Evolutionary conservation across 2,888 invertebrate species (phyloP).

Genomic region (Heliconius sara): DNA sequence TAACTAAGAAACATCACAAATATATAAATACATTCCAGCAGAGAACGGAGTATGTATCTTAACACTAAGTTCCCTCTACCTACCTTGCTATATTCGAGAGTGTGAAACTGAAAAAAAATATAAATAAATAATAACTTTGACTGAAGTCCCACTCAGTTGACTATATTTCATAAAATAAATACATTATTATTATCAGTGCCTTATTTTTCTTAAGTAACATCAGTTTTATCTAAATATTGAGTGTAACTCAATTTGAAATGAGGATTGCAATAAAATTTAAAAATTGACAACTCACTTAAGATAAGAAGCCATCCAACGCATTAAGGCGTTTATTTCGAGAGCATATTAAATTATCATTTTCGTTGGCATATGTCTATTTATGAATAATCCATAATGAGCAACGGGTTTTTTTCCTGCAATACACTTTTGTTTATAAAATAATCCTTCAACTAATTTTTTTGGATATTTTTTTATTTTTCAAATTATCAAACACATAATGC

Average conservation of each 20-base stretch:
- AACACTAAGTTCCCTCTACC: no score
- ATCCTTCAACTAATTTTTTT: background rate
- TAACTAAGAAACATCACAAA: no score
- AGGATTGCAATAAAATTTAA: background rate
- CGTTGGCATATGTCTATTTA: background rate
- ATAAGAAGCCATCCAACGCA: background rate
- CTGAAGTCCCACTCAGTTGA: no score
- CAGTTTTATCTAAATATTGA: background rate
- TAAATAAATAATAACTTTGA: no score
- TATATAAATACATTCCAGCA: no score
- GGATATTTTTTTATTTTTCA: no score
- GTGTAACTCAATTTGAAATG: background rate
- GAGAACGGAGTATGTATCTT: no score
- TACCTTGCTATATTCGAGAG: no score
- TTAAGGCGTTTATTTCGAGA: background rate
- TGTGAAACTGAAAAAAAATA: no score
- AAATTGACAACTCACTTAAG: constrained; percentile 14
- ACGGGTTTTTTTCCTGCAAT: background rate
- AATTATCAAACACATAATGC: no score
- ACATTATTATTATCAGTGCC: background rate
- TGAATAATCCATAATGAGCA: background rate
- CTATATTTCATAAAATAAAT: no score
- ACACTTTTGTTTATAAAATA: background rate
- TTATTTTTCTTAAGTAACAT: background rate
- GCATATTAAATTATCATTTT: constrained; percentile 8